phyloP scores from a whole-genome alignment of 2,888 invertebrate species.

The Torymus auratus region DNA sequence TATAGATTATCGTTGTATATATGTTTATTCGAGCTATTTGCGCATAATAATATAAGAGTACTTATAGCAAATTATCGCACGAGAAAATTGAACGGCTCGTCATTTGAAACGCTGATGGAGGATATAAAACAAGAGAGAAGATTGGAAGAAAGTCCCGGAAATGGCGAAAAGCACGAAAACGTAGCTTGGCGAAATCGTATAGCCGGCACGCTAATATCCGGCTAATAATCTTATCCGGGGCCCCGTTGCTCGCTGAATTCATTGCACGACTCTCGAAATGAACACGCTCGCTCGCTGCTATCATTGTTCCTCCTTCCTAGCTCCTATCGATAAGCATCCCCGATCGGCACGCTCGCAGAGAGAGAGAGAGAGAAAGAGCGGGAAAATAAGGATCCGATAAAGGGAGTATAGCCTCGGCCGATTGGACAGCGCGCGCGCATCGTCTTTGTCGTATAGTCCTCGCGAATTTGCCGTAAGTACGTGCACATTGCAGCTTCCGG shows the following conservation, averaged over 20 bases:
- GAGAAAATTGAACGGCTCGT: too few relatives aligned
- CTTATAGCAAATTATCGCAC: too few relatives aligned
- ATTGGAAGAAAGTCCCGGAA: too few relatives aligned
- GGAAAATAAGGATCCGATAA: background rate
- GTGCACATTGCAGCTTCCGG: slow-evolving; percentile 8
- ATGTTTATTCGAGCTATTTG: too few relatives aligned
- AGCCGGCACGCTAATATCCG: slow-evolving; percentile 20
- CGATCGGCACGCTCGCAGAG: background rate
- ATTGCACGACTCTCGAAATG: slow-evolving; percentile 23
- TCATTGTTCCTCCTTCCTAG: slow-evolving; percentile 11
- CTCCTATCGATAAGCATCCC: slow-evolving; percentile 11
- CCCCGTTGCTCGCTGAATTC: background rate
- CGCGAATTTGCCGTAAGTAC: background rate
- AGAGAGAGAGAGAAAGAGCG: background rate
- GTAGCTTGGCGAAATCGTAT: too few relatives aligned
- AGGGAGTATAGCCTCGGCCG: background rate
- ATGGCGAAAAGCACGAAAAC: too few relatives aligned
- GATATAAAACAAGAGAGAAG: too few relatives aligned
- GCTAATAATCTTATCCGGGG: slow-evolving; percentile 39
- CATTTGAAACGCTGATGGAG: too few relatives aligned
- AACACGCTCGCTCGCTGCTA: slow-evolving; percentile 5
- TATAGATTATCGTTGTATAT: too few relatives aligned
- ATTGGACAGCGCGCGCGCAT: slow-evolving; percentile 16
- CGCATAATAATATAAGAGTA: too few relatives aligned
- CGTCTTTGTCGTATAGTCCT: background rate